Percentiles rank a stretch among this genome's conserved stretches.
Evolutionary conservation across 2,888 invertebrate species (phyloP).

Genomic region (Apantesis nais): DNA sequence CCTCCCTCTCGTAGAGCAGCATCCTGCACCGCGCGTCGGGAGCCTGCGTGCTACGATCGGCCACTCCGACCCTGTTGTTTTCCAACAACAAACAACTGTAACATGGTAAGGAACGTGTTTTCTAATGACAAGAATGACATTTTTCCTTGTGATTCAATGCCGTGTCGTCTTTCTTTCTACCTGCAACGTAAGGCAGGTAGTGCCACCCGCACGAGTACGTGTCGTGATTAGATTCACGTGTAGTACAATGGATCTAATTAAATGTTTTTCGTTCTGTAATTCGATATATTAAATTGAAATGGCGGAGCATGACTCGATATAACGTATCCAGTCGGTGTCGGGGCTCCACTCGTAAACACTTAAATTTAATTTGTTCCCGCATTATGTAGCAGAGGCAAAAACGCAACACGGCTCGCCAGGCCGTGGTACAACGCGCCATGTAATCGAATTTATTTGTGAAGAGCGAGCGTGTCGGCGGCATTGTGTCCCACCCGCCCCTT

Average conservation of each 20-base stretch:
- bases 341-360: constrained; percentile 52
- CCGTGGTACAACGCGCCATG: constrained; percentile 30
- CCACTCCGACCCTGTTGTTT: not conserved
- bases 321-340: constrained; percentile 34
- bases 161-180: not conserved
- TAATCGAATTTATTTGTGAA: constrained; percentile 63
- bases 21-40: not conserved
- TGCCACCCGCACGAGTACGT: not conserved
- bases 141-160: not conserved
- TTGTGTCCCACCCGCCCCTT: constrained; percentile 19
- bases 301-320: constrained; percentile 53
- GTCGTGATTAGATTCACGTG: constrained; percentile 23
- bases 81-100: not conserved
- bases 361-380: constrained; percentile 55
- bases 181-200: not conserved
- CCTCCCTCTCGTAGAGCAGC: constrained; percentile 9
- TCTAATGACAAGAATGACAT: not conserved
- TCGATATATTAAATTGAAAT: constrained; percentile 59
- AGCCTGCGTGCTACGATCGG: not conserved
- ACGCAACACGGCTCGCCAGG: constrained; percentile 23
- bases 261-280: constrained; percentile 57
- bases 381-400: constrained; percentile 37
- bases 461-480: constrained; percentile 50
- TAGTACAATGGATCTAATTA: constrained; percentile 51
- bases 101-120: not conserved